Conservation (phyloP, 2,113 vertebrate genomes). For the Esox niger region DNA sequence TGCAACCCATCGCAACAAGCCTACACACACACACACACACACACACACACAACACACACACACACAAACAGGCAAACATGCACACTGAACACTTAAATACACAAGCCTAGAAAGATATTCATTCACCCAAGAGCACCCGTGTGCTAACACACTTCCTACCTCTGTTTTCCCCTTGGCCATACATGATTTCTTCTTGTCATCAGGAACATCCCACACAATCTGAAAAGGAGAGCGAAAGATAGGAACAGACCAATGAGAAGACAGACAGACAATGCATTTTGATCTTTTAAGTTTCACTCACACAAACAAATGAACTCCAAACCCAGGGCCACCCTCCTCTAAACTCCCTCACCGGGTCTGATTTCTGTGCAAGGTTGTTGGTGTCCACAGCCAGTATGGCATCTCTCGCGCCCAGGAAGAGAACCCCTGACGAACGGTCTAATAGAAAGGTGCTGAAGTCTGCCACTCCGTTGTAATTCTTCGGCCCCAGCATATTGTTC, state of each 20-base stretch:
- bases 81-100: background rate
- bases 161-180: constrained; percentile 82
- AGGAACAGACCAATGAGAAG: constrained; percentile 3
- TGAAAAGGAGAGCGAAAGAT: constrained; percentile 47
- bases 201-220: constrained; percentile 81
- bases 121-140: too few relatives aligned
- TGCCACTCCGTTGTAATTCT: constrained; percentile 29
- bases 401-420: constrained; percentile 79
- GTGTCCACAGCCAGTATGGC: constrained; percentile 76
- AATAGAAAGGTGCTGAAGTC: constrained; percentile 81
- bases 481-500: constrained; percentile 40
- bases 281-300: background rate
- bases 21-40: too few relatives aligned
- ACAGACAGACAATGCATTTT: too few relatives aligned
- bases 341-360: constrained; percentile 47
- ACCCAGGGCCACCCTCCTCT: background rate
- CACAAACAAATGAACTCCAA: background rate
- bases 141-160: constrained; percentile 67
- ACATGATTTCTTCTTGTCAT: constrained; percentile 74
- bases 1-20: too few relatives aligned
- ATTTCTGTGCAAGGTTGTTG: constrained; percentile 45
- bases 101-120: too few relatives aligned
- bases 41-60: too few relatives aligned
- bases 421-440: constrained; percentile 64
- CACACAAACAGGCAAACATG: too few relatives aligned